A percentile compares a stretch with the other conserved stretches of the same genome.
Evolutionary conservation across 2,797 vertebrate species (phyloP).

Genomic region (Anniella stebbinsi): DNA sequence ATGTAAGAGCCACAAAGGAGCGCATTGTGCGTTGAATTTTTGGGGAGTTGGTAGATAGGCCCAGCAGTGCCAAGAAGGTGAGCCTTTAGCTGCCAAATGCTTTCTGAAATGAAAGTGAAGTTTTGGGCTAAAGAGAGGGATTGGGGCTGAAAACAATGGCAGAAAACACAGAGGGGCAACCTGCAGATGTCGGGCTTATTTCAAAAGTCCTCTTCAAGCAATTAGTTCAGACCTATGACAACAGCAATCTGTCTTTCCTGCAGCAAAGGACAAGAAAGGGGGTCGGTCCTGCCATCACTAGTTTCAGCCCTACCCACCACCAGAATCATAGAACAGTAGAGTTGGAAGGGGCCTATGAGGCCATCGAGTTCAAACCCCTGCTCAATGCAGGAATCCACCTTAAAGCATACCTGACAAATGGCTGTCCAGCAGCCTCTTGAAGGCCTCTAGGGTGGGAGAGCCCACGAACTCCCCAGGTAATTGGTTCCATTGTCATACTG

Average conservation of each 20-base stretch:
- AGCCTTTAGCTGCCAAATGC: not conserved
- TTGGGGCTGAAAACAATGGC: not conserved
- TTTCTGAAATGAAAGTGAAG: not conserved
- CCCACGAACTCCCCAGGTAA: too few relatives aligned
- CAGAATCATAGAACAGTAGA: too few relatives aligned
- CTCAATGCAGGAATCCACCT: too few relatives aligned
- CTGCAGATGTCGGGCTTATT: not conserved
- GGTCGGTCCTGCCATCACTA: too few relatives aligned
- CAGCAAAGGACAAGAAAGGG: not conserved
- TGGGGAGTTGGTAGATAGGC: not conserved
- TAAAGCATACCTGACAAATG: too few relatives aligned
- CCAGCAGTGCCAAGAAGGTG: not conserved
- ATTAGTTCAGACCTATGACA: not conserved
- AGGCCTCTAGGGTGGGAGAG: too few relatives aligned
- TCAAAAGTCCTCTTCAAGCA: not conserved
- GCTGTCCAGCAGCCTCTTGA: too few relatives aligned
- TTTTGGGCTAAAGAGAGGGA: not conserved
- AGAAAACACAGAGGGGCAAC: not conserved
- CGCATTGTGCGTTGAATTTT: not conserved
- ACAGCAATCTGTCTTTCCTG: not conserved
- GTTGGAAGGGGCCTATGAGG: too few relatives aligned
- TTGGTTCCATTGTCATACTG: too few relatives aligned
- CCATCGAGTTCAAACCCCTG: too few relatives aligned
- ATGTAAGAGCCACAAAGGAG: constrained; percentile 2
- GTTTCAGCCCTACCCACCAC: too few relatives aligned